Base-by-base conservation (phyloP, 2,113 vertebrate species). In the Brienomyrus brachyistius region DNA sequence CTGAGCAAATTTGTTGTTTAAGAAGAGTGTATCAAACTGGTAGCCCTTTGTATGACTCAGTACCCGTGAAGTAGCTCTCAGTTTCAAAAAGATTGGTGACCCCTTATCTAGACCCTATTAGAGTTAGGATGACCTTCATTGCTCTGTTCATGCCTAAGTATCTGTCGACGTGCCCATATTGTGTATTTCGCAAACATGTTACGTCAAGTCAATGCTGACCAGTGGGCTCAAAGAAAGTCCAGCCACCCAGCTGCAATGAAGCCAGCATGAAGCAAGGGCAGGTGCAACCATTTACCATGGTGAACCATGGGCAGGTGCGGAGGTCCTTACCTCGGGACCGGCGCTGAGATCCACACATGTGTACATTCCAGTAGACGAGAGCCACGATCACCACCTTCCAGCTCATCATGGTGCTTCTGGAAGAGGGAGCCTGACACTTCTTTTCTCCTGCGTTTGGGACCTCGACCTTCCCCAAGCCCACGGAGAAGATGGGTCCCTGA, bases 241-340 rank as follows among this genome's bases (percentile, higher is more conserved):
- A n/a, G 13, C 35, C 35, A 19, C 5, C 4, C 0, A 80, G 31
- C 74, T 17, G 35, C 74, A 43, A 80, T 80, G 35, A 86, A 6
- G n/a, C 50, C 27, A 27, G 15, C 4, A 6, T 86, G 13, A 31
- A 59, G 15, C 54, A 54, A 2, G 9, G 15, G 11, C 86, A 88
- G 56, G 54, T n/a, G 19, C 87, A 45, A 0, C 43, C 15, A 35
- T 47, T n/a, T n/a, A 27, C 35, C 35, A n/a, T 4, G 6, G 19
- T 2, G 19, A 66, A 35, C 13, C 23, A 40, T 5, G 51, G 10
- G 21, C 31, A 45, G 31, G 54, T 21, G 8, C 23, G 21, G 10
- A 59, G 52, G 15, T 40, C 21, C 77, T 47, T 84, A 89, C 89
- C 89, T 89, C 80, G 83, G 80, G 19, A 48, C 40, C 77, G n/a